A percentile compares a stretch with the other conserved stretches of the same genome.
Evolutionary conservation across 2,113 vertebrate genomes (phyloP).

Genomic region (Brevimyrus niger): DNA sequence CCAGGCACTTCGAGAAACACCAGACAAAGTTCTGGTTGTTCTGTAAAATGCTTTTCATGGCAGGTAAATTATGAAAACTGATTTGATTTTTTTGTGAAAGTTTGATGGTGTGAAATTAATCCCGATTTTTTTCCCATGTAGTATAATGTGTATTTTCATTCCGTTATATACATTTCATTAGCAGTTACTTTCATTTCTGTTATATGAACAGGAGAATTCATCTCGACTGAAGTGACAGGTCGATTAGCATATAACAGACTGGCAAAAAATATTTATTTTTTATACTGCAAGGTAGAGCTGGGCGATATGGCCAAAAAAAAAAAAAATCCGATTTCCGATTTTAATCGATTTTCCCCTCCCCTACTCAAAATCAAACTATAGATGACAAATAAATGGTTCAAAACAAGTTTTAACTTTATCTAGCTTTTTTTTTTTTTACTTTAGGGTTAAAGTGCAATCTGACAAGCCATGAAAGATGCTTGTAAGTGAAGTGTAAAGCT

Average conservation of each 20-base stretch:
- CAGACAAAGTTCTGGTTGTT: constrained; percentile 44
- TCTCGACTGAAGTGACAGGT: not conserved
- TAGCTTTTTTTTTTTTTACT: too few species aligned
- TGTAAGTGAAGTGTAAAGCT: too few species aligned
- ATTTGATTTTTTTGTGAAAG: not conserved
- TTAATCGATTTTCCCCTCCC: too few species aligned
- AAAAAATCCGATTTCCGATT: too few species aligned
- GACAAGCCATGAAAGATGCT: too few species aligned
- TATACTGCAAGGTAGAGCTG: too few species aligned
- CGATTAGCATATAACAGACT: not conserved
- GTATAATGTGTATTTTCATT: not conserved
- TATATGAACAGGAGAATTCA: not conserved
- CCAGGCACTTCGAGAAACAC: constrained; percentile 50
- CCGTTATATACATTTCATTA: not conserved
- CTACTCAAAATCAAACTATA: too few species aligned
- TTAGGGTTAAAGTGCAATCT: too few species aligned
- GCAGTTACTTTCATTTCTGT: not conserved
- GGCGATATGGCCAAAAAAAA: too few species aligned
- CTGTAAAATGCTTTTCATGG: constrained; percentile 51
- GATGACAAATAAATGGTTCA: too few species aligned
- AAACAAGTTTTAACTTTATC: too few species aligned
- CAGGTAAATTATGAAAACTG: constrained; percentile 51
- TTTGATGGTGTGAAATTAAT: not conserved
- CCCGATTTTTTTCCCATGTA: not conserved
- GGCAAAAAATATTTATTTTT: not conserved